phyloP scores from a whole-genome alignment of 2,888 invertebrate genomes.

The Nephrotoma guestfalica region DNA sequence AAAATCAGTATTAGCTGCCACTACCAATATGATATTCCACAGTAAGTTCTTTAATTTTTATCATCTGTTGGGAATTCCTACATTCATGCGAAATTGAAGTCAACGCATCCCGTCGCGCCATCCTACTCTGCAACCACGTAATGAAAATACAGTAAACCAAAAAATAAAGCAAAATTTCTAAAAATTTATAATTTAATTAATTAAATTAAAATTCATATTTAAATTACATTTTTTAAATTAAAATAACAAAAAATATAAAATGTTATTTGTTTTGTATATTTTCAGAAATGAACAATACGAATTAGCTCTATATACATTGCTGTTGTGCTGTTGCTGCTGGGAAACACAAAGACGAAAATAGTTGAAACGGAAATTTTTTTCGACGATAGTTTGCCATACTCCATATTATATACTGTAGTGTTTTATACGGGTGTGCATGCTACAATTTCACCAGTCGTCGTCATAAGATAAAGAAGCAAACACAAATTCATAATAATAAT shows the following conservation, averaged over 20 bases:
- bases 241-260: not conserved
- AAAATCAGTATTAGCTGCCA: too few species aligned
- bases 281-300: not conserved
- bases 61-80: too few species aligned
- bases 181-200: not conserved
- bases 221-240: not conserved
- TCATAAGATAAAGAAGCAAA: not conserved
- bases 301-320: not conserved
- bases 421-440: not conserved
- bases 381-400: not conserved
- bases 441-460: not conserved
- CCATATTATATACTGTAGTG: not conserved
- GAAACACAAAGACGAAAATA: not conserved
- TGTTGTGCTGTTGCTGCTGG: not conserved
- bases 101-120: not conserved
- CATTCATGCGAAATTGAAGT: too few species aligned
- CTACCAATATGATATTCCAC: too few species aligned
- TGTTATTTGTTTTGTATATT: not conserved
- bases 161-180: not conserved
- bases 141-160: not conserved
- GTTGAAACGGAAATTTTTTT: not conserved
- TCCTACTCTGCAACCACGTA: not conserved
- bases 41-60: too few species aligned
- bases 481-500: not conserved
- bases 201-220: not conserved